Evolutionary conservation across 2,113 vertebrate genomes (phyloP).

Genomic region (Melospiza melodia): DNA sequence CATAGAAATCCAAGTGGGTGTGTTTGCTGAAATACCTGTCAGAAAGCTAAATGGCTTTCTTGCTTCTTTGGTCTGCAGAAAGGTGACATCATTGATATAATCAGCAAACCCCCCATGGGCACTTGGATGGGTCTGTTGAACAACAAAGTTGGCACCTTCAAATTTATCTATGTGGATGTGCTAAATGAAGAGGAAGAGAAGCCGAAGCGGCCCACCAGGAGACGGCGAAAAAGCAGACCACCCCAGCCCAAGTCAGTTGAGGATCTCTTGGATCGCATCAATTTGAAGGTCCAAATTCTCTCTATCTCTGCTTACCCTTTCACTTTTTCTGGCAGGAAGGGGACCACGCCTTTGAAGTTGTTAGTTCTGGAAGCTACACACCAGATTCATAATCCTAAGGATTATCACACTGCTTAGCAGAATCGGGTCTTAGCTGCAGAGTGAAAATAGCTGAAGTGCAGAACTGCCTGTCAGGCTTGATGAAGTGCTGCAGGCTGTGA

Average conservation of each 20-base stretch:
- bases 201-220: conserved; percentile 88
- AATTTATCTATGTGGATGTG: conserved; percentile 98
- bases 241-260: conserved; percentile 96
- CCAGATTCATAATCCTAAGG: not conserved
- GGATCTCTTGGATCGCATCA: conserved; percentile 94
- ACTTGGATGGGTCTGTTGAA: conserved; percentile 98
- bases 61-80: conserved; percentile 76
- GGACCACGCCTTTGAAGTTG: not conserved
- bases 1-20: not conserved
- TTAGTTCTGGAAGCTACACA: not conserved
- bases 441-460: not conserved
- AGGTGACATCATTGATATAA: conserved; percentile 98
- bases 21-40: not conserved
- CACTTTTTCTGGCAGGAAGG: not conserved
- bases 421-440: not conserved
- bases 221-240: conserved; percentile 87
- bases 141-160: conserved; percentile 99
- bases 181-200: conserved; percentile 93
- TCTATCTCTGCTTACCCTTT: not conserved
- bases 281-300: conserved; percentile 83
- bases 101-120: conserved; percentile 99
- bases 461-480: not conserved
- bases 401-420: not conserved
- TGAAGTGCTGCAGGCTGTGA: not conserved
- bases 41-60: not conserved